Percentiles rank a stretch among this genome's conserved stretches.
These are phyloP conservation scores for Orchestes rusci DNA, from an alignment of 2,888 invertebrate species.

Conservation along the genomic window DNA sequence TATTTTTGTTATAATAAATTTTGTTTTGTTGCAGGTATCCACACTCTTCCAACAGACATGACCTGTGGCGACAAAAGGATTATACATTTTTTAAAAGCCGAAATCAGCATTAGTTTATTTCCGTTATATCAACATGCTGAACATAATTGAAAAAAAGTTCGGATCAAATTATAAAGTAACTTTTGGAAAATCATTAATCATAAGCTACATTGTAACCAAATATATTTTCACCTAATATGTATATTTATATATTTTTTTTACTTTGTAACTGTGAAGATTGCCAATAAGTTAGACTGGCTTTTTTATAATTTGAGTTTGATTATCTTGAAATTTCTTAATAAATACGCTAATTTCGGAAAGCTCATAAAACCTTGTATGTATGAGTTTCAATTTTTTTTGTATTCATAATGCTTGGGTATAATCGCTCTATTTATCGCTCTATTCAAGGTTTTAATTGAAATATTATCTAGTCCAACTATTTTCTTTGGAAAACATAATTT, in stretches of 20 bases:
- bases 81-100: constrained; percentile 42
- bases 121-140: constrained; percentile 24
- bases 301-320: too few relatives aligned
- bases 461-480: constrained; percentile 60
- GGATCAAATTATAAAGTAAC: constrained; percentile 16
- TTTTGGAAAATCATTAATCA: constrained; percentile 16
- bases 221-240: constrained; percentile 14
- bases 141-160: constrained; percentile 33
- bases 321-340: too few relatives aligned
- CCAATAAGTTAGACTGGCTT: constrained; percentile 33
- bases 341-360: constrained; percentile 10
- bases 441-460: constrained; percentile 47
- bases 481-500: too few relatives aligned
- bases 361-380: constrained; percentile 15
- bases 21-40: constrained; percentile 38
- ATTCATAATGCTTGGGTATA: constrained; percentile 12
- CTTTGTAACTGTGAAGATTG: constrained; percentile 33
- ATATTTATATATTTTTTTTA: constrained; percentile 24
- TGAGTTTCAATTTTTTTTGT: constrained; percentile 29
- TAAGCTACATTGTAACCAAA: constrained; percentile 17
- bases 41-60: constrained; percentile 42
- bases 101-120: constrained; percentile 38
- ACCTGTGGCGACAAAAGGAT: constrained; percentile 41
- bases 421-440: constrained; percentile 52
- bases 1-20: too few relatives aligned